A percentile compares a stretch with the other conserved stretches of the same genome.
Conservation (phyloP, 2,113 vertebrate species). For the Clarias gariepinus region DNA sequence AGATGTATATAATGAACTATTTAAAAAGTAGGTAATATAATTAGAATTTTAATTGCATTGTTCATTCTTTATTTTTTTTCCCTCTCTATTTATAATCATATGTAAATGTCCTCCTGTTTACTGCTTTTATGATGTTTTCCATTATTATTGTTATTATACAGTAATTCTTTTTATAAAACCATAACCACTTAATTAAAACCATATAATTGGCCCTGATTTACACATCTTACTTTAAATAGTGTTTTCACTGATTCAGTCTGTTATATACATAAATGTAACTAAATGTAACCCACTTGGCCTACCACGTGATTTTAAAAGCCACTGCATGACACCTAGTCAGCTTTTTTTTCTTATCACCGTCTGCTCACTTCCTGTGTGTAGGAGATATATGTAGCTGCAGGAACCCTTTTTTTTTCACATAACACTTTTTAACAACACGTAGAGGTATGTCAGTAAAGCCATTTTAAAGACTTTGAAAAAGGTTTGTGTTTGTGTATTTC, state of each 20-base stretch:
- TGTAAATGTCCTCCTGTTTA: not conserved
- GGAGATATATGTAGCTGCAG: not conserved
- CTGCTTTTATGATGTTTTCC: not conserved
- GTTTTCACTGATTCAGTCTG: not conserved
- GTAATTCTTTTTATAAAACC: not conserved
- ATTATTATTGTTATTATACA: not conserved
- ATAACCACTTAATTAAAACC: not conserved
- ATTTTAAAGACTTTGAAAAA: not conserved
- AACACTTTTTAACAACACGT: not conserved
- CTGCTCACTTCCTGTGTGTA: constrained; percentile 42
- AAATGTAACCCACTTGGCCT: not conserved
- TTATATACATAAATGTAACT: not conserved
- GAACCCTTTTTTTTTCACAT: not conserved
- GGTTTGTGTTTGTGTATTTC: not conserved
- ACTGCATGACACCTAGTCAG: not conserved
- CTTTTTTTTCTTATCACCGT: constrained; percentile 13
- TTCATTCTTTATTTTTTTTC: not conserved
- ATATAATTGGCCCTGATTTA: too few species aligned
- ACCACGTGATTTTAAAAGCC: constrained; percentile 17
- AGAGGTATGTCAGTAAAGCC: not conserved
- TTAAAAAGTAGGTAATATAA: not conserved
- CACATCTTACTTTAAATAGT: not conserved
- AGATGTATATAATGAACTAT: not conserved
- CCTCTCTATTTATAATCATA: not conserved
- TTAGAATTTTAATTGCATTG: not conserved